Base-by-base conservation (phyloP, 2,888 invertebrate genomes). In the Hyposoter didymator region DNA sequence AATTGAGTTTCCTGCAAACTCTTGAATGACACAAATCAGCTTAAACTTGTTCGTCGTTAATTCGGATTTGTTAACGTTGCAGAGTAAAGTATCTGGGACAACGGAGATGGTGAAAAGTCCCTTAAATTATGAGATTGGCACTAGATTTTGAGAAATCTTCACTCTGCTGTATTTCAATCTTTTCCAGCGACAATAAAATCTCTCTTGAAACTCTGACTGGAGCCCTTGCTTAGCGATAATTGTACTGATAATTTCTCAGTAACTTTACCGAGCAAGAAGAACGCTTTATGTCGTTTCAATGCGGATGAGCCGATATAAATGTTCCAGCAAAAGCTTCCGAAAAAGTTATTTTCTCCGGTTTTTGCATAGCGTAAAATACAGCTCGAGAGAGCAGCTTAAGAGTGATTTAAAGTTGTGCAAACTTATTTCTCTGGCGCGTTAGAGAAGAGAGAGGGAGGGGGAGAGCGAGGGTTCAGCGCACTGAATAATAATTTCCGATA, bases 401-500 rank as follows among this genome's bases (percentile, higher is more conserved):
- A 69, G 78, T 80, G 81, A 85, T 87, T 87, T 83, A 85, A 87
- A 87, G 78, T 85, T 85, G 74, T 55, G 59, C 55, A 81, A 85
- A 87, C 85, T 87, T 85, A 87, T 87, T 87, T 85, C 81, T 78
- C 75, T 35, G 62, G 62, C 66, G 70, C 39, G 39, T 39, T 39
- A 8, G 1, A 39, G 39, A 39, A 49, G 49, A 49, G 64, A 83
- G 47, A 49, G n/a, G n/a, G 6, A n/a, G 5, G 5, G 17, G 0
- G 2, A 49, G 47, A 49, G 47, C 17, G 47, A 49, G 47, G 47
- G 85, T 84, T 78, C 82, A 82, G 39, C 72, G 78, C 72, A 70
- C 75, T 84, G 78, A 84, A 84, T 80, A 84, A 84, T 84, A 84
- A 86, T 86, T 86, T 86, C 82, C 86, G 75, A 86, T 86, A 85